Conservation (phyloP, 92 coral and sea anemone genomes). For the Porites cylindrica region DNA sequence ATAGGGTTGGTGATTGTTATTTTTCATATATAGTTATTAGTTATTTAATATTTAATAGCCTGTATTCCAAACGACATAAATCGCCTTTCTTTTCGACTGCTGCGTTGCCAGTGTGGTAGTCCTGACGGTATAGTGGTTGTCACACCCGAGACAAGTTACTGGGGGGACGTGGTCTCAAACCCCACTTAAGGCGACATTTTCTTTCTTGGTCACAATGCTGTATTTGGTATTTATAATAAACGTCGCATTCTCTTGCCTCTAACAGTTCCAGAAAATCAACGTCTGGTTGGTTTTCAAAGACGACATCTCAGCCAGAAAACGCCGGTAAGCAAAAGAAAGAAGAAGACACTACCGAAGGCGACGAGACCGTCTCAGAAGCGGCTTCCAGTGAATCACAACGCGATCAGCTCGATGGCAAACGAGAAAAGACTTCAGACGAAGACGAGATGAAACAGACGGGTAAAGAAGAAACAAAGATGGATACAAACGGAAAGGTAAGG, state of each 20-base stretch:
- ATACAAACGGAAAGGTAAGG: background rate
- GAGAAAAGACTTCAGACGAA: constrained; percentile 26
- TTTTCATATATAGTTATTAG: no score
- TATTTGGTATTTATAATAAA: no score
- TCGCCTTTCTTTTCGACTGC: no score
- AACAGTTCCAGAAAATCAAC: constrained; percentile 20
- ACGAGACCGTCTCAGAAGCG: background rate
- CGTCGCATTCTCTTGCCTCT: background rate
- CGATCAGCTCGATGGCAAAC: background rate
- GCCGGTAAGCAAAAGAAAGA: constrained; percentile 5
- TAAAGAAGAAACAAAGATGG: background rate
- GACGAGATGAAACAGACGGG: constrained; percentile 1
- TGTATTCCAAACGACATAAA: no score
- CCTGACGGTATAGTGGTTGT: no score
- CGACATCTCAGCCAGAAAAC: constrained; percentile 24
- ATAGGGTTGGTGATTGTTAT: no score
- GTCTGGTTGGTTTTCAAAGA: constrained; percentile 64
- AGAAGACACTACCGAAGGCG: background rate
- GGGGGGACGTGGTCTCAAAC: no score
- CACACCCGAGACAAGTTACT: no score
- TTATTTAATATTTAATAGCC: no score
- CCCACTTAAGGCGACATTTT: no score
- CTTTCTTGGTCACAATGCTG: no score
- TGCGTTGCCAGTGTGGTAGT: no score
- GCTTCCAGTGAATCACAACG: constrained; percentile 37